These are phyloP conservation scores for Charanyca ferruginea DNA, from an alignment of 2,888 invertebrate genomes.

Conservation along the genomic window DNA sequence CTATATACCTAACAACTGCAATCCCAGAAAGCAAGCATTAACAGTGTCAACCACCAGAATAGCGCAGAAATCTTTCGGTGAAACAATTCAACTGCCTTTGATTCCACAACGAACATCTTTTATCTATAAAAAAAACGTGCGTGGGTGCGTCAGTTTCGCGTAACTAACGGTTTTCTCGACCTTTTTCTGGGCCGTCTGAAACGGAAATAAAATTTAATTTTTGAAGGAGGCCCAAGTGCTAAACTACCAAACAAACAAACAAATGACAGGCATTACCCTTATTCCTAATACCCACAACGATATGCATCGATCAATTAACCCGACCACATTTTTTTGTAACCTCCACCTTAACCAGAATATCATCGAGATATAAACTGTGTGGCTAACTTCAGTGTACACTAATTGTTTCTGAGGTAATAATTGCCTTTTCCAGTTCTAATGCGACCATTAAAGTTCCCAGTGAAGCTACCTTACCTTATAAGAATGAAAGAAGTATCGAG, in stretches of 20 bases:
- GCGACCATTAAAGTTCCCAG: slow-evolving; percentile 72
- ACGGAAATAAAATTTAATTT: too few species aligned
- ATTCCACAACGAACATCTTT: too few species aligned
- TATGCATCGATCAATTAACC: slow-evolving; percentile 54
- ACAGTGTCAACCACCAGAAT: too few species aligned
- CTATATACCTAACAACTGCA: too few species aligned
- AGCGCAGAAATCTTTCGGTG: too few species aligned
- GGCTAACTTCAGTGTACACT: slow-evolving; percentile 54
- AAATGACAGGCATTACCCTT: not conserved
- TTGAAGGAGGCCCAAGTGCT: too few species aligned
- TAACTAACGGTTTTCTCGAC: too few species aligned
- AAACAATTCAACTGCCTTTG: too few species aligned
- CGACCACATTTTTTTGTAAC: slow-evolving; percentile 39
- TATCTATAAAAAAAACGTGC: too few species aligned
- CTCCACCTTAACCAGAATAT: slow-evolving; percentile 38
- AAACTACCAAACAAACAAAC: slow-evolving; percentile 24
- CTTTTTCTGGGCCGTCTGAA: too few species aligned
- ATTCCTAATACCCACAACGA: slow-evolving; percentile 21
- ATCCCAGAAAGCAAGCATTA: too few species aligned
- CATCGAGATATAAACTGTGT: slow-evolving; percentile 16
- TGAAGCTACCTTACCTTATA: slow-evolving; percentile 61
- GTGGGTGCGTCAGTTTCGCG: too few species aligned
- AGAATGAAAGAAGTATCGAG: slow-evolving; percentile 37
- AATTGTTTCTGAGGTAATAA: slow-evolving; percentile 81
- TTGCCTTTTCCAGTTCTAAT: slow-evolving; percentile 80